Evolutionary conservation across 2,797 vertebrate species (phyloP), one percentile per base, ranked within the genome.

Genomic region (Denticeps clupeoides): DNA sequence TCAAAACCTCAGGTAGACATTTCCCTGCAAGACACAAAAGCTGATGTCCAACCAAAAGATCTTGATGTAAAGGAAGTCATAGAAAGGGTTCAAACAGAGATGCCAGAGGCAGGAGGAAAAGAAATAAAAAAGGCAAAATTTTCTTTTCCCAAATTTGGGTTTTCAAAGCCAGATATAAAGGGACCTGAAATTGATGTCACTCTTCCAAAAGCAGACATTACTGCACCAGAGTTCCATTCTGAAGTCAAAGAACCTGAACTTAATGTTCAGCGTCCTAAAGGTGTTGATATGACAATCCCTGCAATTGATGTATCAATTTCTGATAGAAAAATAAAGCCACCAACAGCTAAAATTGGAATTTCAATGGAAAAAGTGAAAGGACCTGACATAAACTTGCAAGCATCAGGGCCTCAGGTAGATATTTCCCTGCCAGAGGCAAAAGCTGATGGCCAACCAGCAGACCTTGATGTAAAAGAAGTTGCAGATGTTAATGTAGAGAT

Each of bases 341-440:
- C 35, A 18, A 25, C 12, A n/a, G n/a, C n/a, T n/a, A 57, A 45
- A 40, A 12, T 75, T 4, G 31, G 61, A 3, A 54, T 78, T 11
- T 58, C 62, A 4, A 35, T 70, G 50, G 58, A 70, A 47, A 71
- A 65, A 38, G 8, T 55, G 2, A 61, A 63, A 56, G 35, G 45
- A 2, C 33, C 55, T 28, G 37, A 50, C 4, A 13, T 43, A 33
- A 38, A 68, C 50, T 33, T 53, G 15, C 55, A 38, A n/a, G 23
- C 32, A 13, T 49, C 45, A 21, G 68, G 62, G 1, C 78, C 65
- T n/a, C 77, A 65, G 2, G 21, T 69, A 2, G 47, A 68, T 23
- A n/a, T 63, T 1, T 44, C 47, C n/a, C 24, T 63, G 2, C 21
- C 57, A 45, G 44, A 59, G 1, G 11, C 16, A 3, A 50, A 59